These are phyloP conservation scores for Cryptoblepharus egeriae DNA, from an alignment of 2,797 vertebrate genomes.

Conservation along the genomic window DNA sequence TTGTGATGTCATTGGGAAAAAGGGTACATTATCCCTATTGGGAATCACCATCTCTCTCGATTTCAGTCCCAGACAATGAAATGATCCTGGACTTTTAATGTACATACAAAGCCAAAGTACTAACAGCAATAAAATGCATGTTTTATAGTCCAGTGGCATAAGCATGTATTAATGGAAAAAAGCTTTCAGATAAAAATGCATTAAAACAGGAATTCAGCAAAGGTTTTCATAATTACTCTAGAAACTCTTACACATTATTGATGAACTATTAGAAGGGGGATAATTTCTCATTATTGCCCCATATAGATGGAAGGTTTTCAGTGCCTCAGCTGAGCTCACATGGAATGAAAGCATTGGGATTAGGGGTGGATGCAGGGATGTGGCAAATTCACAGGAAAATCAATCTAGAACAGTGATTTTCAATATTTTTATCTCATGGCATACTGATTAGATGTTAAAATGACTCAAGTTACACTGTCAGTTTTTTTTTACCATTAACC, in stretches of 20 bases:
- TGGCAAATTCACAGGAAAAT: neutral
- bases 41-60: neutral
- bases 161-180: slow-evolving; percentile 3
- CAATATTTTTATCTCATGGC: no score
- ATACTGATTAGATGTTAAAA: no score
- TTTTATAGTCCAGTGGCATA: neutral
- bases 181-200: neutral
- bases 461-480: no score
- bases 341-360: neutral
- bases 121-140: slow-evolving; percentile 16
- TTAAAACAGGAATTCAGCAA: neutral
- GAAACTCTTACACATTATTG: neutral
- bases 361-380: neutral
- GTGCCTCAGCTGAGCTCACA: neutral
- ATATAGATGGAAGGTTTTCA: neutral
- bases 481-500: no score
- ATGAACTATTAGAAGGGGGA: neutral
- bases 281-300: neutral
- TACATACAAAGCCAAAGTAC: slow-evolving; percentile 11
- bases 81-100: slow-evolving; percentile 3
- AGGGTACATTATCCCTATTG: neutral
- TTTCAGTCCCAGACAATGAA: slow-evolving; percentile 23
- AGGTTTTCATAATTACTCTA: neutral
- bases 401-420: no score
- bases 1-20: neutral